These are phyloP conservation scores for Drosophila micromelanica DNA, from an alignment of 1,140 invertebrate species.

Conservation along the genomic window DNA sequence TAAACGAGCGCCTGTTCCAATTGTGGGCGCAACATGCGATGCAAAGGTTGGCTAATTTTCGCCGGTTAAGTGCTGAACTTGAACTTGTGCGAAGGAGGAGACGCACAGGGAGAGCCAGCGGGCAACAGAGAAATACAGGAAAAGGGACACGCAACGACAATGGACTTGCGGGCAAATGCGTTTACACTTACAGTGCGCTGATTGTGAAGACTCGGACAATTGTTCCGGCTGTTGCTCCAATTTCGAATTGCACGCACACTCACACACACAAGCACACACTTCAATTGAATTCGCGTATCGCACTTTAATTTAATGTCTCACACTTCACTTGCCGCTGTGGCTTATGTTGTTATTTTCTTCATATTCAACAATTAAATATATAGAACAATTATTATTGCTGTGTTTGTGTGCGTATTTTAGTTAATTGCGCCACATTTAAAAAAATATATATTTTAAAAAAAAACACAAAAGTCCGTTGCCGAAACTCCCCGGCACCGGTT, in stretches of 20 bases:
- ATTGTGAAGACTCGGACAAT: background rate
- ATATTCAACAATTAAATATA: constrained; percentile 67
- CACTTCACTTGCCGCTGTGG: constrained; percentile 43
- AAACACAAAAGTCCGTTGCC: constrained; percentile 25
- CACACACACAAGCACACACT: constrained; percentile 30
- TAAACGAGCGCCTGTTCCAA: constrained; percentile 23
- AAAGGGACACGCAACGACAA: background rate
- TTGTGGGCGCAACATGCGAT: constrained; percentile 48
- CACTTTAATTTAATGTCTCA: constrained; percentile 54
- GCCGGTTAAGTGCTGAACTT: constrained; percentile 48
- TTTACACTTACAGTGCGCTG: constrained; percentile 7
- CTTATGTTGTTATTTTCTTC: constrained; percentile 22
- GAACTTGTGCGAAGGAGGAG: constrained; percentile 27
- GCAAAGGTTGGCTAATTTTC: constrained; percentile 42
- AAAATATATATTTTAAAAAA: constrained; percentile 15
- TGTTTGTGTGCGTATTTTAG: constrained; percentile 34
- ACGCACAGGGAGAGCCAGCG: background rate
- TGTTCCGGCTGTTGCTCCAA: constrained; percentile 38
- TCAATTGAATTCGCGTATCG: constrained; percentile 43
- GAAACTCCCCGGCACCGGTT: constrained; percentile 3
- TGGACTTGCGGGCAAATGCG: background rate
- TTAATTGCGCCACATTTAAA: constrained; percentile 60
- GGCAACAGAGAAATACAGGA: background rate
- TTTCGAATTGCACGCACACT: constrained; percentile 52
- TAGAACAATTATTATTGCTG: constrained; percentile 54